These are phyloP conservation scores for Tribolium castaneum DNA, from an alignment of 1,140 invertebrate species.

Conservation along the genomic window DNA sequence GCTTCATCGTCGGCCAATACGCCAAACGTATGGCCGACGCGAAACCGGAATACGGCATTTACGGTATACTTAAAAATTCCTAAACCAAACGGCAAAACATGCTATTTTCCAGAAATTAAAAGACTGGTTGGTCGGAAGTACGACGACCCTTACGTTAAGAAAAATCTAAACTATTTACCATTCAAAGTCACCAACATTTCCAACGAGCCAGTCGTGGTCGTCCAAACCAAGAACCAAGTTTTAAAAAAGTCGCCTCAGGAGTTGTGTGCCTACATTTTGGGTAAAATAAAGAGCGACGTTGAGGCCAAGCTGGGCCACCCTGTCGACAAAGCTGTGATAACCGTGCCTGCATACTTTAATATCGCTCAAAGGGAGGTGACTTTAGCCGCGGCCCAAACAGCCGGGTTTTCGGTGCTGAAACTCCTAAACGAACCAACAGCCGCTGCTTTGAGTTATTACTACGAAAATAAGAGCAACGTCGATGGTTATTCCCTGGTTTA, in stretches of 20 bases:
- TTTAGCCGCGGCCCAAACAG: conserved; percentile 71
- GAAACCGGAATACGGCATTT: conserved; percentile 33
- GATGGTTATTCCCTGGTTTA: conserved; percentile 65
- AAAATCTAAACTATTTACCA: conserved; percentile 2
- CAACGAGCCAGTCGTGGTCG: not conserved
- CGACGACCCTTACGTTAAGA: conserved; percentile 11
- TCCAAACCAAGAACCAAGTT: not conserved
- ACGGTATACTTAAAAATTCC: conserved; percentile 48
- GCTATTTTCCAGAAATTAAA: conserved; percentile 5
- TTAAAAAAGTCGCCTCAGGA: conserved; percentile 10
- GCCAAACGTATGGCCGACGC: conserved; percentile 27
- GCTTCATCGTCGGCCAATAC: conserved; percentile 67
- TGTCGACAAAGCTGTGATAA: conserved; percentile 65
- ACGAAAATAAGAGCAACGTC: conserved; percentile 59
- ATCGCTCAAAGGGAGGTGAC: conserved; percentile 73
- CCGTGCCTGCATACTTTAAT: conserved; percentile 78
- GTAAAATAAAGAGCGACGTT: not conserved
- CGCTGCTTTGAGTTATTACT: conserved; percentile 73
- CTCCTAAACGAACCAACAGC: conserved; percentile 79
- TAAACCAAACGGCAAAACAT: not conserved
- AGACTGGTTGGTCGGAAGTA: conserved; percentile 4
- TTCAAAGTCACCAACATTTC: not conserved
- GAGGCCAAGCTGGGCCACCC: not conserved
- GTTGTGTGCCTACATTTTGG: conserved; percentile 5
- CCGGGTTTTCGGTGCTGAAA: conserved; percentile 70